Percentiles rank a stretch among this genome's conserved stretches.
These are phyloP conservation scores for Ernsta delagoae DNA, from an alignment of 2,888 invertebrate genomes.

Conservation along the genomic window DNA sequence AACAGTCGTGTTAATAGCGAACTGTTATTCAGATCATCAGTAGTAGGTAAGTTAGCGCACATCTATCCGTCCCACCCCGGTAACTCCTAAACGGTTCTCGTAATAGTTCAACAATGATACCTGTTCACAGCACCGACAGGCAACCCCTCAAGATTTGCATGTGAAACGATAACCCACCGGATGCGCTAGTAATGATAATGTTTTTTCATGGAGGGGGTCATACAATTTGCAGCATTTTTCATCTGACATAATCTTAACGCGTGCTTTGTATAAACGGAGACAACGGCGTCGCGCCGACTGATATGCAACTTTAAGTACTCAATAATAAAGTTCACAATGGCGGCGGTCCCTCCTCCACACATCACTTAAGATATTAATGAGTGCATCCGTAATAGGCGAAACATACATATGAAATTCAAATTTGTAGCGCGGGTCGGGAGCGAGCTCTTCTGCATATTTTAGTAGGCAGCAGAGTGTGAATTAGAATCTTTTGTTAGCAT, in stretches of 20 bases:
- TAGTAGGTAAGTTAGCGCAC: conserved; percentile 11
- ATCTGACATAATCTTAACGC: conserved; percentile 77
- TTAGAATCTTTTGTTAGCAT: conserved; percentile 84
- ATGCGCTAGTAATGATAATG: conserved; percentile 74
- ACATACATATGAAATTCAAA: conserved; percentile 85
- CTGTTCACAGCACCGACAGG: conserved; percentile 49
- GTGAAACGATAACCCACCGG: conserved; percentile 68
- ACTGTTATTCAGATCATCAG: conserved; percentile 19
- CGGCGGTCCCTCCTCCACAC: conserved; percentile 61
- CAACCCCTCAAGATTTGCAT: conserved; percentile 77
- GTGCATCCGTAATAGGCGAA: conserved; percentile 84
- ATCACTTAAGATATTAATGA: conserved; percentile 85
- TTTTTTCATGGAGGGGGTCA: conserved; percentile 78
- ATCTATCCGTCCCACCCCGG: conserved; percentile 37
- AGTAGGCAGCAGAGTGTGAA: conserved; percentile 84
- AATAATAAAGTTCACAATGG: conserved; percentile 61
- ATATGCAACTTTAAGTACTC: conserved; percentile 48
- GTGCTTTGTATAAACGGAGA: conserved; percentile 69
- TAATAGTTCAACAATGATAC: conserved; percentile 42
- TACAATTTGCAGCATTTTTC: conserved; percentile 82
- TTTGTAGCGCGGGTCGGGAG: conserved; percentile 78
- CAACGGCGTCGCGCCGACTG: conserved; percentile 40
- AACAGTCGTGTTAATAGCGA: conserved; percentile 10
- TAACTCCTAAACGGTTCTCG: conserved; percentile 38
- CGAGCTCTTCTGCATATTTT: conserved; percentile 83